Conservation (phyloP, 2,888 invertebrate genomes). For the Halictus ligatus region DNA sequence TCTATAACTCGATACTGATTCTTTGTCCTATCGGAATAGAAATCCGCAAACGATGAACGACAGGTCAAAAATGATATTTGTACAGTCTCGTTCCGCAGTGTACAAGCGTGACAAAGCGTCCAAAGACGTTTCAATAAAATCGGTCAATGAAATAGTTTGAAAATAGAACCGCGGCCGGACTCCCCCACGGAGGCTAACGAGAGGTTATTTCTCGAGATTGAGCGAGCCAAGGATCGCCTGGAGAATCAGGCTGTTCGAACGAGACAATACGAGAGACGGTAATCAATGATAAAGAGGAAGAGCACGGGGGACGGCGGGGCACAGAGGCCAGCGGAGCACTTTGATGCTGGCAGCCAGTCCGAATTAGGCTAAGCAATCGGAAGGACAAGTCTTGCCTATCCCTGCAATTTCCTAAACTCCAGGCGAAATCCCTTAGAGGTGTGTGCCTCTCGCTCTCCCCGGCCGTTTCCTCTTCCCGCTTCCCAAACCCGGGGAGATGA, state of each 20-base stretch:
- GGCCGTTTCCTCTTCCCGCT: slow-evolving; percentile 58
- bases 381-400: slow-evolving; percentile 74
- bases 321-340: slow-evolving; percentile 49
- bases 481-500: slow-evolving; percentile 76
- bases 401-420: slow-evolving; percentile 81
- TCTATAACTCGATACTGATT: no score
- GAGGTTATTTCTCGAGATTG: background rate
- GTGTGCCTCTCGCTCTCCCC: slow-evolving; percentile 70
- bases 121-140: background rate
- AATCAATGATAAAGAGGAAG: slow-evolving; percentile 26
- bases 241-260: background rate
- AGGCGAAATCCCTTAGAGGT: slow-evolving; percentile 76
- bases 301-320: no score
- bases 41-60: no score
- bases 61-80: no score
- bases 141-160: background rate
- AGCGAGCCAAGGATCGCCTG: background rate
- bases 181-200: background rate
- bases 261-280: slow-evolving; percentile 11
- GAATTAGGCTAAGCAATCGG: slow-evolving; percentile 84
- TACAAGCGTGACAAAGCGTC: background rate
- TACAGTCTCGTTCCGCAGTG: background rate
- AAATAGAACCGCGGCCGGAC: background rate
- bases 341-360: slow-evolving; percentile 73
- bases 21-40: no score